Evolutionary conservation across 2,113 vertebrate genomes (phyloP).

Genomic region (Hemibagrus wyckioides): DNA sequence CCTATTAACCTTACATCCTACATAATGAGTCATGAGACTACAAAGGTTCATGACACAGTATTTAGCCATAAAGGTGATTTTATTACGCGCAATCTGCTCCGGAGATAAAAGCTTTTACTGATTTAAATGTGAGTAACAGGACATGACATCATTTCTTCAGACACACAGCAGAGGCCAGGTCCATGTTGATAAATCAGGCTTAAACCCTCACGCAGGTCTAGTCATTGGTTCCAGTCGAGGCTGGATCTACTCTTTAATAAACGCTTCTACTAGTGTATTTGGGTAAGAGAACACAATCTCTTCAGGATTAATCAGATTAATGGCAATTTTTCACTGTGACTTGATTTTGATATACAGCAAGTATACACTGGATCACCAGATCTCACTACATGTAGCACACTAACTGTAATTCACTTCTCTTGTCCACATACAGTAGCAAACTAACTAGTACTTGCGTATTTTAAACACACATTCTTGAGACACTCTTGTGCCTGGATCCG

Average conservation of each 20-base stretch:
- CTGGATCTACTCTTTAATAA: not conserved
- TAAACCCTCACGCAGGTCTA: not conserved
- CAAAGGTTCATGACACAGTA: too few species aligned
- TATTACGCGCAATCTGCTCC: not conserved
- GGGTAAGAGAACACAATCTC: not conserved
- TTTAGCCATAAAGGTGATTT: not conserved
- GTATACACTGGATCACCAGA: not conserved
- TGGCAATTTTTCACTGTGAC: not conserved
- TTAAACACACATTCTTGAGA: not conserved
- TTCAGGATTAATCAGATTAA: not conserved
- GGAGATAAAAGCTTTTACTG: not conserved
- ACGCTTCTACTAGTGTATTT: not conserved
- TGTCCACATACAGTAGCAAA: not conserved
- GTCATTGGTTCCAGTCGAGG: slow-evolving; percentile 26
- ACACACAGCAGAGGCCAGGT: not conserved
- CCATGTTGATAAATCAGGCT: not conserved
- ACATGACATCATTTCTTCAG: not conserved
- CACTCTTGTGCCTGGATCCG: not conserved
- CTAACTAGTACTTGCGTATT: not conserved
- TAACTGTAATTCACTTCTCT: not conserved
- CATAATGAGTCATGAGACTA: too few species aligned
- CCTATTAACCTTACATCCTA: not conserved
- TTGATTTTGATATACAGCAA: not conserved
- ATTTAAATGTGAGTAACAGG: not conserved
- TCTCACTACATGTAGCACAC: not conserved